These are phyloP conservation scores for Asarcornis scutulata DNA, from an alignment of 2,113 vertebrate species.

Conservation along the genomic window DNA sequence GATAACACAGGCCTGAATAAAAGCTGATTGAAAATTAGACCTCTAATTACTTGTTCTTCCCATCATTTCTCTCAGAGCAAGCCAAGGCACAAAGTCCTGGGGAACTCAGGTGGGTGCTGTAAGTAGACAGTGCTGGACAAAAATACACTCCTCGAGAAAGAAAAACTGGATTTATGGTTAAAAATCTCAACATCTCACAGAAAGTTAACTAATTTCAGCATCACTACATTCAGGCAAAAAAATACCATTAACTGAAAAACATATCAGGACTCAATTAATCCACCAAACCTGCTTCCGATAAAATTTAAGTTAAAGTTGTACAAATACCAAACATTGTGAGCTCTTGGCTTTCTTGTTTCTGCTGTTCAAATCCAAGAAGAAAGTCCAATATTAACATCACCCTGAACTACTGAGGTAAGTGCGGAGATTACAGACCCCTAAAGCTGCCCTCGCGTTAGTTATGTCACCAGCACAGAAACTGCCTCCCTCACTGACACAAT, in stretches of 20 bases:
- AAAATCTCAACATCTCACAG: not conserved
- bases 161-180: not conserved
- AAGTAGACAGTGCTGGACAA: too few relatives aligned
- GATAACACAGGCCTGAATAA: not conserved
- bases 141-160: not conserved
- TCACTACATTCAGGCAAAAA: not conserved
- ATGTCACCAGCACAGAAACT: not conserved
- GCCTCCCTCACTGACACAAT: not conserved
- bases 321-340: not conserved
- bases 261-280: not conserved
- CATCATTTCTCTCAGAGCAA: not conserved
- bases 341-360: not conserved
- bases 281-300: not conserved
- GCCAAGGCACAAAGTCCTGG: not conserved
- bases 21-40: not conserved
- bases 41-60: not conserved
- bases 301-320: not conserved
- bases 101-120: not conserved
- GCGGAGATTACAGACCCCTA: not conserved
- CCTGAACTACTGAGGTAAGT: not conserved
- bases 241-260: not conserved
- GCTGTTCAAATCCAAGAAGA: not conserved
- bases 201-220: not conserved
- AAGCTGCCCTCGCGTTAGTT: not conserved
- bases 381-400: not conserved